Evolutionary conservation across 2,113 vertebrate species (phyloP), one percentile per base, ranked within the genome.

Genomic region (Camelus dromedarius): DNA sequence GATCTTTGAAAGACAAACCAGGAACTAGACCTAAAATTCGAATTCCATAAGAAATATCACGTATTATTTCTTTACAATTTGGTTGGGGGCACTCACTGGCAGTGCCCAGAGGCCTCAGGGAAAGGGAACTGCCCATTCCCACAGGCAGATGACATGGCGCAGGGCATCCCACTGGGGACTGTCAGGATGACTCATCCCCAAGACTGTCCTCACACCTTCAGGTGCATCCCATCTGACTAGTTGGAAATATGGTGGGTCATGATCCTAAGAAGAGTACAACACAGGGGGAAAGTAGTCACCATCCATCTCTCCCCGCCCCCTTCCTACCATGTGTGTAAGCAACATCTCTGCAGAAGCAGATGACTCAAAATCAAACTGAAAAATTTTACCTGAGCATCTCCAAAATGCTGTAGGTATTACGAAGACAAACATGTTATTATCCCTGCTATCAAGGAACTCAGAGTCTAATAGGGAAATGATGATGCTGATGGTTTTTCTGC

Each of bases 261-360:
- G 76, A 66, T 18, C n/a, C 67, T 28, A 15, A 58, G 48, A 81
- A 56, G 58, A 38, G 28, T 50, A 32, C 81, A 35, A 72, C 38
- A 56, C 16, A 46, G 12, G 69, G n/a, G n/a, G n/a, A 42, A 89
- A 86, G 24, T 11, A n/a, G 12, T 35, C 76, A 48, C 52, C 58
- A 35, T 13, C 82, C 76, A 14, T 32, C n/a, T 19, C 50, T 38
- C 19, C 20, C 32, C 32, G 28, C 6, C 22, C 20, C 50, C 5
- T 19, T 22, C 28, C 38, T 7, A 48, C 58, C 54, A 64, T 42
- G 2, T 20, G 80, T 56, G 48, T 73, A 89, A 89, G 79, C 76
- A 64, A 54, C 6, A 56, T 26, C 62, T 88, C 69, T 91, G 67
- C 87, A 95, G 60, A 89, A 89, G 82, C 3, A 94, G 50, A 69